Evolutionary conservation across 2,888 invertebrate species (phyloP).

Genomic region (Frankliniella intonsa): DNA sequence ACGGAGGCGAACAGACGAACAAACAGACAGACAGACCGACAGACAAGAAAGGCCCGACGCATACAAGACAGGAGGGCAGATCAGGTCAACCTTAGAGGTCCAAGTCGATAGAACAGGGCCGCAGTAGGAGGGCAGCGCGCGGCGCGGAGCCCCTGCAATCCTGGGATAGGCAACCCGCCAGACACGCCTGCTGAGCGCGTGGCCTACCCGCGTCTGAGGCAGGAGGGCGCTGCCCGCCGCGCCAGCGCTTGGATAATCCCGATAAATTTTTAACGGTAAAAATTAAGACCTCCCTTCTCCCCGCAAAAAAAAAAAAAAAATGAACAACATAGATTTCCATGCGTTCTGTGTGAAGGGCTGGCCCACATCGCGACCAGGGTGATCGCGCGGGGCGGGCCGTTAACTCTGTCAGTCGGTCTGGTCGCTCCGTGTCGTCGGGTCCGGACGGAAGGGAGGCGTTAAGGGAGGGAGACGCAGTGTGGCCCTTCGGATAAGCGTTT

Average conservation of each 20-base stretch:
- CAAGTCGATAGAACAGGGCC: no score
- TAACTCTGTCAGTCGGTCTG: neutral
- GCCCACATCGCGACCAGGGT: no score
- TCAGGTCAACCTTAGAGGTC: no score
- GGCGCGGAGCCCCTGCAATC: neutral
- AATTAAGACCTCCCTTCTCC: no score
- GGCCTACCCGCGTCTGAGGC: neutral
- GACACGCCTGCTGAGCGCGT: neutral
- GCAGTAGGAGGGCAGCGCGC: neutral
- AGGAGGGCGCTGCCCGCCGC: neutral
- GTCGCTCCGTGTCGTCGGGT: neutral
- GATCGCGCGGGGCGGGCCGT: neutral
- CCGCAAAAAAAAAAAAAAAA: no score
- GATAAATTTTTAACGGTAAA: no score
- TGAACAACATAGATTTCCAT: no score
- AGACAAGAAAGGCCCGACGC: neutral
- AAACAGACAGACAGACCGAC: neutral
- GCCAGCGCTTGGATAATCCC: no score
- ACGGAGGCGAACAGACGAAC: neutral
- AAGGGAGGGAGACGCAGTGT: neutral
- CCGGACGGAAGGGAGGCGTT: neutral
- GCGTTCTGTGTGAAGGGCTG: neutral
- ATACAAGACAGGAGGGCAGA: no score
- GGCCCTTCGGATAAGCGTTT: constrained; percentile 6
- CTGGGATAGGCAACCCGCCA: neutral